phyloP scores from a whole-genome alignment of 2,888 invertebrate species.

The Allolobophora icterica region DNA sequence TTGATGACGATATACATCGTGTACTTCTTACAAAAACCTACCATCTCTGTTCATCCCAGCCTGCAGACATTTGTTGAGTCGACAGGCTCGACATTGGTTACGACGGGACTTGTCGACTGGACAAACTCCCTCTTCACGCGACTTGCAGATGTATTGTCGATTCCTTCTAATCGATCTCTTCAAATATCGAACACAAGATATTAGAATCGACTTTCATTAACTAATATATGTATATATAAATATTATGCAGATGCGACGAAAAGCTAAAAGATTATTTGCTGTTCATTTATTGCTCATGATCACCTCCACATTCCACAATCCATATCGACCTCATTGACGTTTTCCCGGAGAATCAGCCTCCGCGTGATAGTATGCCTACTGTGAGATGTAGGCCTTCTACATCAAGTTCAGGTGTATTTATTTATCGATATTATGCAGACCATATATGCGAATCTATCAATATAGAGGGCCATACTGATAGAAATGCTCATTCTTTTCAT shows the following conservation, averaged over 20 bases:
- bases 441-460: too few species aligned
- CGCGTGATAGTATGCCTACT: too few species aligned
- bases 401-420: too few species aligned
- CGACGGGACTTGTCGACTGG: conserved; percentile 93
- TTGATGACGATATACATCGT: too few species aligned
- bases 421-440: too few species aligned
- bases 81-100: conserved; percentile 94
- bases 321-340: neutral
- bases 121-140: conserved; percentile 82
- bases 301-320: neutral
- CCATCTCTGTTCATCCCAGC: conserved; percentile 97
- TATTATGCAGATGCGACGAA: neutral
- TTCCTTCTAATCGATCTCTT: conserved; percentile 93
- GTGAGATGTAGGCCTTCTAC: too few species aligned
- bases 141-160: conserved; percentile 93
- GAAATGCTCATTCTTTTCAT: too few species aligned
- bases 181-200: neutral
- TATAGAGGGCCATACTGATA: too few species aligned
- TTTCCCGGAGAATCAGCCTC: neutral
- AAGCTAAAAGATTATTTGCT: too few species aligned
- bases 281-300: neutral
- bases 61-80: conserved; percentile 86
- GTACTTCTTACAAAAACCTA: too few species aligned
- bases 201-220: too few species aligned
- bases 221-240: too few species aligned